Evolutionary conservation across 2,113 vertebrate species (phyloP).

Genomic region (Cromileptes altivelis): DNA sequence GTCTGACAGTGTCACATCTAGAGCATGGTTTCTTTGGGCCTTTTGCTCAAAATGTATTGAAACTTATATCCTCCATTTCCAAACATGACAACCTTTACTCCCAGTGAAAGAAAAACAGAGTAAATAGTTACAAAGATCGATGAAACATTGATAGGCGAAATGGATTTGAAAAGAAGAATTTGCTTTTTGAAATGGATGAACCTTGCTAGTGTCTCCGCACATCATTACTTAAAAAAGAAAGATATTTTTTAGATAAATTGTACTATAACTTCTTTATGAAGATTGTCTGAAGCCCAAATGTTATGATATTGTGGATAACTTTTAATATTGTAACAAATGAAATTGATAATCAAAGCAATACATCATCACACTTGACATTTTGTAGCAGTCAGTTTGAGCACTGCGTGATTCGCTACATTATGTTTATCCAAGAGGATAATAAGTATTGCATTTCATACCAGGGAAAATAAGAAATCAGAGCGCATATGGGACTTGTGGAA

Average conservation of each 20-base stretch:
- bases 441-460: constrained; percentile 81
- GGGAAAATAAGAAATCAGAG: constrained; percentile 42
- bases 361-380: constrained; percentile 74
- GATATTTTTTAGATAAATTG: constrained; percentile 2
- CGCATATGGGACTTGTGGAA: constrained; percentile 45
- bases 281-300: constrained; percentile 48
- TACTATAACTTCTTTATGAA: constrained; percentile 7
- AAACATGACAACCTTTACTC: constrained; percentile 27
- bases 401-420: constrained; percentile 82
- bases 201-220: background rate
- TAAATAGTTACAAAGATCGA: background rate
- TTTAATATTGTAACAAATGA: constrained; percentile 61
- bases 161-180: background rate
- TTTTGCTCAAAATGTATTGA: constrained; percentile 38
- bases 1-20: constrained; percentile 6
- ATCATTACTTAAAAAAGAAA: constrained; percentile 18
- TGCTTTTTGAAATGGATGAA: constrained; percentile 12
- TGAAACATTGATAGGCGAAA: constrained; percentile 1
- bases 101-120: background rate
- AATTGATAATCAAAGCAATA: constrained; percentile 67
- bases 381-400: constrained; percentile 76
- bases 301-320: constrained; percentile 24
- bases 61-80: constrained; percentile 4
- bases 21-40: constrained; percentile 39
- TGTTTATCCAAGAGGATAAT: constrained; percentile 74